These are phyloP conservation scores for Nemotelus nigrinus DNA, from an alignment of 2,888 invertebrate genomes.

Conservation along the genomic window DNA sequence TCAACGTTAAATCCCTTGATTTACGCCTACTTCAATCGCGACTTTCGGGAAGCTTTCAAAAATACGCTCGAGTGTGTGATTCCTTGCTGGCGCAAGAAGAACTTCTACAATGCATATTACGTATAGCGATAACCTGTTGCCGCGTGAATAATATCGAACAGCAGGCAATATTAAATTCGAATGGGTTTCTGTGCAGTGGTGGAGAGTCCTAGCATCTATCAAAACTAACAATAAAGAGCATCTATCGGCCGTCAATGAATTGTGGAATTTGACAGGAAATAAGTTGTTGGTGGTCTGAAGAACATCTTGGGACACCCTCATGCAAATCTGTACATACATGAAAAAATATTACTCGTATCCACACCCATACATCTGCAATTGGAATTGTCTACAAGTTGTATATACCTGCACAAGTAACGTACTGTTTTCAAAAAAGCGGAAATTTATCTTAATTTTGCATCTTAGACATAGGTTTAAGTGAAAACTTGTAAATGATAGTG, in stretches of 20 bases:
- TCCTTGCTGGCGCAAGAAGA: conserved; percentile 73
- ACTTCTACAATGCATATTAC: conserved; percentile 65
- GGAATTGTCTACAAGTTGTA: conserved; percentile 28
- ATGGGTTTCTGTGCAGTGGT: no score
- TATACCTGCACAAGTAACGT: not conserved
- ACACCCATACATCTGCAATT: not conserved
- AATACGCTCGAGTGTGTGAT: conserved; percentile 87
- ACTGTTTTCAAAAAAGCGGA: not conserved
- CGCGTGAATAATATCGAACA: no score
- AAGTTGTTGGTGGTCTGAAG: no score
- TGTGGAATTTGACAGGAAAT: no score
- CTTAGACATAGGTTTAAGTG: not conserved
- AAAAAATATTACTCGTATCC: no score
- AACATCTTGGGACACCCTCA: no score
- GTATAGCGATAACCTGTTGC: conserved; percentile 57
- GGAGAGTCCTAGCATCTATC: not conserved
- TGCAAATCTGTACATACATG: no score
- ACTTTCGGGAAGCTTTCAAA: conserved; percentile 96
- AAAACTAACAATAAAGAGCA: not conserved
- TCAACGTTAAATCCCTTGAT: conserved; percentile 94
- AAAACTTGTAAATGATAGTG: no score
- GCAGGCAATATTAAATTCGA: not conserved
- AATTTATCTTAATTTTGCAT: not conserved
- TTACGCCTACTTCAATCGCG: conserved; percentile 95
- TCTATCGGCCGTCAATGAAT: no score